Evolutionary conservation across 2,797 vertebrate genomes (phyloP).

Genomic region (Gephyroberyx darwinii): DNA sequence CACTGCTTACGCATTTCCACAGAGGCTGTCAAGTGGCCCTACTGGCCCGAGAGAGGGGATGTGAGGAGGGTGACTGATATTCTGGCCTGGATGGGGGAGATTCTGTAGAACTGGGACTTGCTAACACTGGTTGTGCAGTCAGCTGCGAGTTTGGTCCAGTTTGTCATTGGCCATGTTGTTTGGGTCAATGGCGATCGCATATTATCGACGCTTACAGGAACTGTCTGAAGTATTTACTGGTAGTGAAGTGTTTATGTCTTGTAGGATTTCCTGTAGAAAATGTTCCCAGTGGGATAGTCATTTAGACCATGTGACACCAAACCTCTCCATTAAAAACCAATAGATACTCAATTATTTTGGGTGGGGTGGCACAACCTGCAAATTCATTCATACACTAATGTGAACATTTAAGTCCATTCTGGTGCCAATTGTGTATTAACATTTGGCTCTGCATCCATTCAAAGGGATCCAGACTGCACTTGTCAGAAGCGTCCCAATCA

Average conservation of each 20-base stretch:
- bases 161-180: background rate
- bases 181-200: background rate
- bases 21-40: constrained; percentile 55
- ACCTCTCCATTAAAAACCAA: background rate
- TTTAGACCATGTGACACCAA: background rate
- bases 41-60: constrained; percentile 47
- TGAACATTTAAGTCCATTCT: too few relatives aligned
- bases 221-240: constrained; percentile 32
- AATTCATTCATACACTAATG: too few relatives aligned
- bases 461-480: background rate
- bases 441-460: background rate
- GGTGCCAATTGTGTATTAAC: too few relatives aligned
- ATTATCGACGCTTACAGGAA: constrained; percentile 24
- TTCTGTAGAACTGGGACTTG: constrained; percentile 24
- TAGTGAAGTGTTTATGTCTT: constrained; percentile 47
- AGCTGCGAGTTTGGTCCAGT: constrained; percentile 24
- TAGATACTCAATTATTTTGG: background rate
- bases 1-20: constrained; percentile 78
- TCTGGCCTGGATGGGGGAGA: constrained; percentile 31
- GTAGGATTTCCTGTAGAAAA: constrained; percentile 55
- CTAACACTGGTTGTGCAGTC: constrained; percentile 20
- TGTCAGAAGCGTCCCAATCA: background rate
- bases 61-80: constrained; percentile 46
- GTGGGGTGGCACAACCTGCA: background rate
- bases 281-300: background rate